Evolutionary conservation across 2,888 invertebrate genomes (phyloP).

Genomic region (Diadegma fenestrale): DNA sequence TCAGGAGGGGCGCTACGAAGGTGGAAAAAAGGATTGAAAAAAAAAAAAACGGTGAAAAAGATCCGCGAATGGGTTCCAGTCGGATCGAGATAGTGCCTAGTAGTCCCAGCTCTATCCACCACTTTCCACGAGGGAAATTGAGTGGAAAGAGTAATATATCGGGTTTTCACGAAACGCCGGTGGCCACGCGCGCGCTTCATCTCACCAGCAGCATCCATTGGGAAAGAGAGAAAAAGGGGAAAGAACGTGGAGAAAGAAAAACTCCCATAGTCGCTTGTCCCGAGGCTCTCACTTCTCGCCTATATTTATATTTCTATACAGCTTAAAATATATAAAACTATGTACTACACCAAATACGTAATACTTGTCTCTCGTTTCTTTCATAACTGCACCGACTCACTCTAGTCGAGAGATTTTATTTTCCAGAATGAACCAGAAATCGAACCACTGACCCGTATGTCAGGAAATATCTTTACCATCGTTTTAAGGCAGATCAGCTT

Average conservation of each 20-base stretch:
- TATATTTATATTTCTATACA: background rate
- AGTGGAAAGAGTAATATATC: conserved; percentile 71
- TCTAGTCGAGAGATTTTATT: conserved; percentile 56
- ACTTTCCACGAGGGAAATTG: conserved; percentile 68
- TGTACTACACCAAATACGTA: conserved; percentile 16
- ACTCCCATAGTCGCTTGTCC: conserved; percentile 34
- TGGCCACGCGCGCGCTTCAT: conserved; percentile 59
- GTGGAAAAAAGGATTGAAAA: conserved; percentile 22
- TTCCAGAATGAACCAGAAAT: conserved; percentile 43
- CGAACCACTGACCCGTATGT: conserved; percentile 54
- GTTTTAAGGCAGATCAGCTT: conserved; percentile 30
- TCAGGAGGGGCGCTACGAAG: conserved; percentile 8
- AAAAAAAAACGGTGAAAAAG: conserved; percentile 49
- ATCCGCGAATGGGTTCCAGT: conserved; percentile 40
- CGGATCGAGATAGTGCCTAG: conserved; percentile 60
- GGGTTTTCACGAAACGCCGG: conserved; percentile 65
- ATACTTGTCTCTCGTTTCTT: conserved; percentile 25
- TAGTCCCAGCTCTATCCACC: conserved; percentile 52
- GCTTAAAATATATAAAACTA: conserved; percentile 11
- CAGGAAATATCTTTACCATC: conserved; percentile 44
- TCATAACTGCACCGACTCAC: conserved; percentile 10
- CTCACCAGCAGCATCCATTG: conserved; percentile 9
- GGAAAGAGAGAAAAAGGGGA: conserved; percentile 22
- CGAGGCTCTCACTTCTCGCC: conserved; percentile 45
- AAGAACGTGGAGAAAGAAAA: conserved; percentile 19